Evolutionary conservation across 2,113 vertebrate species (phyloP), one percentile per base, ranked within the genome.

Genomic region (Coracopsis vasa): DNA sequence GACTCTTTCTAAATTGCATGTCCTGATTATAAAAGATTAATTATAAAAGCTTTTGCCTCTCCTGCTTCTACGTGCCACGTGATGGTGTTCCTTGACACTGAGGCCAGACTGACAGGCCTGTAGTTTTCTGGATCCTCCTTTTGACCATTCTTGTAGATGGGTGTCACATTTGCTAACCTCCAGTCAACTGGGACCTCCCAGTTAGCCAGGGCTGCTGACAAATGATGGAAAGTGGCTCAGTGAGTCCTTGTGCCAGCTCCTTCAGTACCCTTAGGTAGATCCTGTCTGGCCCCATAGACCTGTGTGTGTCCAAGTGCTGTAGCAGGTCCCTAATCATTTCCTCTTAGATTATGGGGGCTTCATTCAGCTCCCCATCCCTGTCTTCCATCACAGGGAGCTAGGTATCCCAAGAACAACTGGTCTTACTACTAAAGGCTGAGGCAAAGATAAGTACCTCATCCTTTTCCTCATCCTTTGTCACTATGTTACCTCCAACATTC

Each of bases 401-500:
- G 28, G 14, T 51, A 31, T 9, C 3, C 23, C 39, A 24, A 60
- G n/a, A 39, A 35, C 7, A 60, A 4, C 4, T 15, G 33, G 19
- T 39, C 13, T 13, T n/a, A 13, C 10, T 51, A 6, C 39, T 51
- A 39, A 60, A 66, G 28, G 16, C 33, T 39, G 23, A 35, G 50
- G 33, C 50, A n/a, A 51, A 11, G 37, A 58, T 25, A n/a, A 65
- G 7, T 10, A 12, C 3, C 13, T 65, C 50, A 51, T 4, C 6
- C 2, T 60, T 72, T 66, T 28, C 37, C 19, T 45, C 28, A 65
- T 51, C 16, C 17, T 79, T 50, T 39, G 4, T 44, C 44, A 17
- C 7, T n/a, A 1, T 9, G 2, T 28, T 50, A 18, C 27, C 7
- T 10, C 7, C 42, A n/a, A 9, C 19, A 39, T 39, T 13, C 13